These are phyloP conservation scores for Ceratosolen solmsi DNA, from an alignment of 1,140 invertebrate genomes.

Conservation along the genomic window DNA sequence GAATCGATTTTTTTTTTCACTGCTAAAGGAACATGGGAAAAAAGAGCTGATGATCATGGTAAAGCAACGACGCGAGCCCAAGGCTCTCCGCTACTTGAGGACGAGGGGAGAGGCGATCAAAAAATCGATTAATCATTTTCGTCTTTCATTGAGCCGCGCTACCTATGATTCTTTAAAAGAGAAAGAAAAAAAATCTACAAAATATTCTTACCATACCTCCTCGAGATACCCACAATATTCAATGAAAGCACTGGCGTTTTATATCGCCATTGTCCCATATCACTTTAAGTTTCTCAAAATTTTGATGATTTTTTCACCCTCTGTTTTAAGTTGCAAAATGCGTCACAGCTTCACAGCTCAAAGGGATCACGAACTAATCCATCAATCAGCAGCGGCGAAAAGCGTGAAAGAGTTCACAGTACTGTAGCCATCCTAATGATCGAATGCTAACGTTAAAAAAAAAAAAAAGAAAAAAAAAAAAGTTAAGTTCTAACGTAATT, in stretches of 20 bases:
- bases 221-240: conserved; percentile 4
- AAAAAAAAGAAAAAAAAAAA: conserved; percentile 5
- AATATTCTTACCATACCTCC: conserved; percentile 39
- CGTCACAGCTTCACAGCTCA: conserved; percentile 50
- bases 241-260: conserved; percentile 53
- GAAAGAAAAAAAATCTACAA: conserved; percentile 41
- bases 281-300: conserved; percentile 54
- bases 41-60: conserved; percentile 38
- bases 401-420: conserved; percentile 69
- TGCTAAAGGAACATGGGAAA: conserved; percentile 28
- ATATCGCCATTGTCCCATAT: conserved; percentile 48
- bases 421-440: conserved; percentile 72
- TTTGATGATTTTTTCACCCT: conserved; percentile 58
- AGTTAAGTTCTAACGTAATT: conserved; percentile 41
- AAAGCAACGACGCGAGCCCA: neutral
- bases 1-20: conserved; percentile 25
- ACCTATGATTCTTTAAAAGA: conserved; percentile 44
- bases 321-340: conserved; percentile 55
- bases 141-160: conserved; percentile 57
- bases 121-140: conserved; percentile 71
- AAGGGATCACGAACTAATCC: conserved; percentile 64
- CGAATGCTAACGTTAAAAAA: conserved; percentile 67
- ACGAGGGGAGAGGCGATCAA: conserved; percentile 58
- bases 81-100: conserved; percentile 29
- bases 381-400: conserved; percentile 65